Evolutionary conservation across 2,797 vertebrate genomes (phyloP).

Genomic region (Enteromius thamalakanensis): DNA sequence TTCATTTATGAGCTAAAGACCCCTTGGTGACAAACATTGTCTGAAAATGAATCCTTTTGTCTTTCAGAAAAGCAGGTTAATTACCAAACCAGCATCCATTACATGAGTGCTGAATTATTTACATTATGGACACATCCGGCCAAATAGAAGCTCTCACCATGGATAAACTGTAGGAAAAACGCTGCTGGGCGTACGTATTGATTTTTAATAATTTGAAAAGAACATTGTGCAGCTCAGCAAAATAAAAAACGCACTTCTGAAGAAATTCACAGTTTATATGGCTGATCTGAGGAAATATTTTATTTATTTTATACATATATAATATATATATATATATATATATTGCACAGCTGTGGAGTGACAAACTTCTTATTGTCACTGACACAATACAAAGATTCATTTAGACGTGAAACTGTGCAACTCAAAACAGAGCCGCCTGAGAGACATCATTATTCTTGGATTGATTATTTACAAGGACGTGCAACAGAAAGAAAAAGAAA

Average conservation of each 20-base stretch:
- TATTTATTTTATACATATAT: neutral
- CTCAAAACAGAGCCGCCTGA: slow-evolving; percentile 8
- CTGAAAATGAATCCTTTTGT: slow-evolving; percentile 65
- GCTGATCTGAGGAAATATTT: neutral
- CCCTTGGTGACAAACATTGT: slow-evolving; percentile 57
- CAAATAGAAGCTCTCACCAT: slow-evolving; percentile 11
- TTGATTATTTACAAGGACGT: slow-evolving; percentile 57
- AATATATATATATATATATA: neutral
- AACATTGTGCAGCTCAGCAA: slow-evolving; percentile 13
- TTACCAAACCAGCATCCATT: slow-evolving; percentile 65
- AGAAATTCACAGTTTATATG: slow-evolving; percentile 7
- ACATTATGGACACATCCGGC: slow-evolving; percentile 58
- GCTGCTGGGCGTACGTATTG: neutral
- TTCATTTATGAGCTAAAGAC: slow-evolving; percentile 66
- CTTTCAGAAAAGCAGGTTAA: slow-evolving; percentile 70
- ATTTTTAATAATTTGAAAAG: slow-evolving; percentile 10
- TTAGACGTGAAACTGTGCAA: slow-evolving; percentile 10
- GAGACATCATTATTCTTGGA: slow-evolving; percentile 35
- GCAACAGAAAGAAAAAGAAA: slow-evolving; percentile 34
- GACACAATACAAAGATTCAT: slow-evolving; percentile 44
- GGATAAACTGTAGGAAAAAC: slow-evolving; percentile 5
- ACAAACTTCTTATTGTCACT: slow-evolving; percentile 33
- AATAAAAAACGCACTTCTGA: slow-evolving; percentile 4
- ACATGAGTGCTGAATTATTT: slow-evolving; percentile 69
- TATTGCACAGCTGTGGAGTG: neutral